Percentiles rank a stretch among this genome's conserved stretches.
Evolutionary conservation across 2,113 vertebrate genomes (phyloP).

Genomic region (Montifringilla adamsi): DNA sequence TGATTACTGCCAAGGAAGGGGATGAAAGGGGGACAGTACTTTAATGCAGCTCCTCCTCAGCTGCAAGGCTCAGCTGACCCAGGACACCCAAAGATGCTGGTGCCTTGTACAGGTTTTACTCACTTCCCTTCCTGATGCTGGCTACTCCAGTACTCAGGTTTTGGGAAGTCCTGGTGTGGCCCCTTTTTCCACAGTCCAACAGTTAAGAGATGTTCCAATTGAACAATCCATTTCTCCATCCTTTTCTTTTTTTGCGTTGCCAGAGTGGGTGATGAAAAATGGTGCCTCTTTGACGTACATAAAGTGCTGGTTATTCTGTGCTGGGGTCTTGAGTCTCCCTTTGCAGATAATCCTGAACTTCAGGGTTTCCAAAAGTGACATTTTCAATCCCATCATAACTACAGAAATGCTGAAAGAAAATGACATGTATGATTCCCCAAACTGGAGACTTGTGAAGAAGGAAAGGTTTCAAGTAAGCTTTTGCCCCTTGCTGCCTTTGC

Average conservation of each 20-base stretch:
- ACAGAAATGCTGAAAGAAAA: background rate
- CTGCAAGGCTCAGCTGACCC: background rate
- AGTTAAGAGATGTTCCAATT: background rate
- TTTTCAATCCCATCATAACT: background rate
- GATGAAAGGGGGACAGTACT: background rate
- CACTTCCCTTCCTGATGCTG: background rate
- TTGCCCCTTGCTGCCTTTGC: background rate
- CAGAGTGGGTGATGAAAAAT: background rate
- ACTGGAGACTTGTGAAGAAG: background rate
- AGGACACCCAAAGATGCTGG: rapidly evolving
- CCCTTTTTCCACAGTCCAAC: background rate
- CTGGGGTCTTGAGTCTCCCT: background rate
- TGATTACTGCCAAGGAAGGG: background rate
- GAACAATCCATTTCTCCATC: background rate
- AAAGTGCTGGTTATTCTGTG: background rate
- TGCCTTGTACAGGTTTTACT: background rate
- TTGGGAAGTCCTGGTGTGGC: background rate
- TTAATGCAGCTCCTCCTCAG: background rate
- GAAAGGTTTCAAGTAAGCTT: background rate
- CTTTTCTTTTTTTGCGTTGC: background rate
- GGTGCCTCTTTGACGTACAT: rapidly evolving
- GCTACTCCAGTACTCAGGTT: background rate
- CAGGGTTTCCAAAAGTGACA: background rate
- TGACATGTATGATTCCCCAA: background rate
- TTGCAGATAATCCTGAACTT: background rate